These are phyloP conservation scores for Clostera curtula DNA, from an alignment of 2,888 invertebrate species.

Conservation along the genomic window DNA sequence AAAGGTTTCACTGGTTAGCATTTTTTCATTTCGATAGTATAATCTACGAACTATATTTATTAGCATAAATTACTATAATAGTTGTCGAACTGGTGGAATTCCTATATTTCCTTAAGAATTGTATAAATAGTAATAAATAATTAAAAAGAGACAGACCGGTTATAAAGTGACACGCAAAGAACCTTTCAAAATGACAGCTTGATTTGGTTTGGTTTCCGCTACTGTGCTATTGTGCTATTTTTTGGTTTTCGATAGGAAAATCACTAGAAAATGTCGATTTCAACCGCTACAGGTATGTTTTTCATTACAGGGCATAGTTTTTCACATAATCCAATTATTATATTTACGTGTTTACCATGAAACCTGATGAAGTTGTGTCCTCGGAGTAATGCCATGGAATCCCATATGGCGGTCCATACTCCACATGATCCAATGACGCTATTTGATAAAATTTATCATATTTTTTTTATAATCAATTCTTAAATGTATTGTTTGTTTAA, in stretches of 20 bases:
- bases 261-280: slow-evolving; percentile 65
- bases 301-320: slow-evolving; percentile 25
- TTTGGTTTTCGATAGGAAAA: slow-evolving; percentile 61
- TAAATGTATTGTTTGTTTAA: slow-evolving; percentile 17
- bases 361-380: slow-evolving; percentile 62
- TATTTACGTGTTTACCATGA: slow-evolving; percentile 40
- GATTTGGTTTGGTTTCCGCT: slow-evolving; percentile 75
- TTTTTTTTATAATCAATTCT: slow-evolving; percentile 29
- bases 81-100: too few species aligned
- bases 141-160: too few species aligned
- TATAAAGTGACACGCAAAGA: slow-evolving; percentile 48
- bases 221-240: slow-evolving; percentile 74
- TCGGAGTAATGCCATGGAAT: slow-evolving; percentile 73
- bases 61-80: slow-evolving; percentile 6
- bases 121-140: too few species aligned
- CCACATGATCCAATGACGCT: slow-evolving; percentile 72
- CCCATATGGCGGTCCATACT: slow-evolving; percentile 74
- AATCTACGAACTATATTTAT: background rate
- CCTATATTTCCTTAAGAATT: too few species aligned
- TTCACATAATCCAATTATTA: slow-evolving; percentile 23
- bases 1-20: background rate
- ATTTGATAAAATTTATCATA: slow-evolving; percentile 41
- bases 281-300: slow-evolving; percentile 67
- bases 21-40: slow-evolving; percentile 1
- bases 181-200: slow-evolving; percentile 71